Base-by-base conservation (phyloP, 2,888 invertebrate genomes). In the Sphaerolaimus hirsutus region DNA sequence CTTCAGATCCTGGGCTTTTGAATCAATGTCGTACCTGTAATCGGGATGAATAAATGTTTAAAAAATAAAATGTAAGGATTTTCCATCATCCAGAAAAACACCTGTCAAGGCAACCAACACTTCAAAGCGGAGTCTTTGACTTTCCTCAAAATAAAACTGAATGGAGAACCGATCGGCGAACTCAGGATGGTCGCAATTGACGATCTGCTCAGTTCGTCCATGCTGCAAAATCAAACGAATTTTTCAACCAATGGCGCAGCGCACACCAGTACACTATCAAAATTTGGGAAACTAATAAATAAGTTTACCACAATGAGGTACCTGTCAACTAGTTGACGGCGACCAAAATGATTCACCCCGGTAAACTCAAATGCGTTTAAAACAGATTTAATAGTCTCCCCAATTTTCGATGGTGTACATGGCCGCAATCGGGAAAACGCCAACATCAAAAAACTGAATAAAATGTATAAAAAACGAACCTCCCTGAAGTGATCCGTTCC, bases 121-220 rank as follows among this genome's bases (percentile, higher is more conserved):
- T 47, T 68, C 66, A 55, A 73, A 68, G 53, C 63, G 64, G 32
- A 73, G 55, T 25, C 66, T 59, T 56, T 73, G 73, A 40, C 68
- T 67, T 50, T 71, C 68, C 55, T 73, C 73, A 64, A 73, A 74
- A 46, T 64, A 65, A 54, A 72, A 74, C 35, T 68, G 65, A 23
- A 72, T 53, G n/a, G 64, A 57, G 54, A 72, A 66, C 54, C 69
- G 68, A 21, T 59, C 67, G 2, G 66, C 68, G 66, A 73, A 70
- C 52, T 68, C 64, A 7, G 70, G 70, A 56, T 67, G 65, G 23
- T 68, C 56, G 25, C 56, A 64, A 54, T 70, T 66, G 32, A 58
- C 54, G 27, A 70, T 64, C 10, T 56, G 59, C 55, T 70, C 70
- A 0, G 69, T 69, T 40, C 69, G 55, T 43, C 62, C 62, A 40